These are phyloP conservation scores for Eilema sororculum DNA, from an alignment of 2,888 invertebrate species.

Conservation along the genomic window DNA sequence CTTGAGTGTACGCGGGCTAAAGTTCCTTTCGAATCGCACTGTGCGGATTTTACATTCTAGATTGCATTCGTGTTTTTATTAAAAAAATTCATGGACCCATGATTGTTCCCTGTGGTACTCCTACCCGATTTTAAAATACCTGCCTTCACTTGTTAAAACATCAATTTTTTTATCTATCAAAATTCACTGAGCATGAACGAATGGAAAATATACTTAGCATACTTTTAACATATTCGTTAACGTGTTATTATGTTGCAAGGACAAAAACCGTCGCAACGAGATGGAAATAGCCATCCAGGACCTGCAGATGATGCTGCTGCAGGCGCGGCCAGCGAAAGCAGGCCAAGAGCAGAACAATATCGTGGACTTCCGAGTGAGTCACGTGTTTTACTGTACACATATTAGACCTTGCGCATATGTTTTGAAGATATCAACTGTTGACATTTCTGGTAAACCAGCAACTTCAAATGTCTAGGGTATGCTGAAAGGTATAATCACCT, in stretches of 20 bases:
- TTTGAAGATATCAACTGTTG: too few species aligned
- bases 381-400: neutral
- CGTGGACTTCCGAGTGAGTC: slow-evolving; percentile 73
- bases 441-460: neutral
- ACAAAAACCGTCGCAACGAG: slow-evolving; percentile 60
- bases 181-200: neutral
- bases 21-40: too few species aligned
- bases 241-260: slow-evolving; percentile 49
- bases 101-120: too few species aligned
- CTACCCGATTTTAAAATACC: too few species aligned
- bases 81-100: neutral
- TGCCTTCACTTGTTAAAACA: too few species aligned
- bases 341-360: slow-evolving; percentile 62
- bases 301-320: slow-evolving; percentile 67
- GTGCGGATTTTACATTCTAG: too few species aligned
- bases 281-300: slow-evolving; percentile 69
- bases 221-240: neutral
- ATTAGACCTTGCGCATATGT: too few species aligned
- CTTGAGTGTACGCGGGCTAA: too few species aligned
- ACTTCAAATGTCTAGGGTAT: neutral
- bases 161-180: too few species aligned
- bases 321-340: slow-evolving; percentile 56
- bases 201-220: neutral
- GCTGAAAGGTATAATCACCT: too few species aligned
- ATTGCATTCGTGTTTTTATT: too few species aligned